Evolutionary conservation across 1,140 invertebrate genomes (phyloP), one percentile per base, ranked within the genome.

Genomic region (Papilio polytes): DNA sequence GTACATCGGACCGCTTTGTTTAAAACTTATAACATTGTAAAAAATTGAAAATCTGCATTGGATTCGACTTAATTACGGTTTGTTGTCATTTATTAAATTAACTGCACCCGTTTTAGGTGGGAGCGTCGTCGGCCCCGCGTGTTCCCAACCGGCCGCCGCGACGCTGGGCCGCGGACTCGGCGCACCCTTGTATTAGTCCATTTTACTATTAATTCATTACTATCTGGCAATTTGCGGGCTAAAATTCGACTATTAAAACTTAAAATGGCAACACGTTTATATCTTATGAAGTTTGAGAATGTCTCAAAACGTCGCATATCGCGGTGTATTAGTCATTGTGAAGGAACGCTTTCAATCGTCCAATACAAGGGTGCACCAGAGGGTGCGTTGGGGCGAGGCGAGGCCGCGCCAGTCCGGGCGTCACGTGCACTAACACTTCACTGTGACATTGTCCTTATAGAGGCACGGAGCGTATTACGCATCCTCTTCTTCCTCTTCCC

Each of bases 401-500:
- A 84, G 92, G 92, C 92, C 92, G 88, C 84, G 86, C 87, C 84
- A 88, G 82, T 89, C 88, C 89, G 86, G 84, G 91, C 92, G 92
- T 94, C 93, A 94, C 93, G 88, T 89, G 88, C 93, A 94, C 93
- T 92, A 90, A 93, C 91, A 94, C 92, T 89, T 91, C 93, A 94
- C 93, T 94, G 93, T 94, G 93, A 94, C 94, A 94, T 95, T 94
- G 94, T 95, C 94, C 92, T 90, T 94, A 90, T 82, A 88, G 88
- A 91, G 87, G 89, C 90, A 89, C 91, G 85, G 91, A 88, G 84
- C 94, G 89, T 95, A 95, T 95, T 95, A 95, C 95, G 95, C 95
- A 87, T 96, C 96, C 76, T 95, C 96, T 88, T 96, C 96, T 84
- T 95, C 96, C 83, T 96, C 96, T 86, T 96, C 96, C 92, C 95